Conservation (phyloP, 1,140 invertebrate species). For the Platorchestia sp. region DNA sequence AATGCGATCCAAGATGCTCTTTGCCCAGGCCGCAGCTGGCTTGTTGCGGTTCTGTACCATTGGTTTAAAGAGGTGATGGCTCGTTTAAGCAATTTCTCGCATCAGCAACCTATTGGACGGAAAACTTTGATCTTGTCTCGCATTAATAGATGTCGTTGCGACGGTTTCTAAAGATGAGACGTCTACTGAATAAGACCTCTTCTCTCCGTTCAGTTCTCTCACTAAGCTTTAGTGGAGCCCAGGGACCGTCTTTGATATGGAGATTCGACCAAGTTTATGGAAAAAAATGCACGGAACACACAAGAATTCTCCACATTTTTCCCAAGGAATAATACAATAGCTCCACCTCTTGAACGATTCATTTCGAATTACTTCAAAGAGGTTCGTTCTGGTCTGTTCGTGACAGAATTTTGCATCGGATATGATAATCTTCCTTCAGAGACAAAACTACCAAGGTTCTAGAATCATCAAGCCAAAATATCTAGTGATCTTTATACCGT, state of each 20-base stretch:
- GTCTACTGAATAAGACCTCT: neutral
- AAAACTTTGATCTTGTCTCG: slow-evolving; percentile 29
- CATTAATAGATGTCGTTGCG: slow-evolving; percentile 16
- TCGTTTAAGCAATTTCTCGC: neutral
- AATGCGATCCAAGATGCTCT: neutral
- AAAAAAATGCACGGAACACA: slow-evolving; percentile 8
- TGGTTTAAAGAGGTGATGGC: neutral
- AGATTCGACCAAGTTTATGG: slow-evolving; percentile 13
- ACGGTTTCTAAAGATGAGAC: neutral
- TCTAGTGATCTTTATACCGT: neutral
- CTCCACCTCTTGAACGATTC: slow-evolving; percentile 16
- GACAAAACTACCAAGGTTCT: neutral
- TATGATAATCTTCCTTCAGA: neutral
- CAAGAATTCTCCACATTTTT: slow-evolving; percentile 49
- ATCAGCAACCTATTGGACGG: neutral
- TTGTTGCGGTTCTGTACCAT: no score
- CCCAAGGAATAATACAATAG: slow-evolving; percentile 12
- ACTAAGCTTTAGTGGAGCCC: neutral
- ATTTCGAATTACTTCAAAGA: slow-evolving; percentile 26
- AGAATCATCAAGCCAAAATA: neutral
- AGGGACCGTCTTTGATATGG: slow-evolving; percentile 25
- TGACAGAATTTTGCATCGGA: neutral
- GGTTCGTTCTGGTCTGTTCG: neutral
- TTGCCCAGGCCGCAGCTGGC: neutral
- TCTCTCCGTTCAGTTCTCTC: neutral